A percentile compares a stretch with the other conserved stretches of the same genome.
phyloP scores from a whole-genome alignment of 1,140 invertebrate species.

The Camponotus vicinus region DNA sequence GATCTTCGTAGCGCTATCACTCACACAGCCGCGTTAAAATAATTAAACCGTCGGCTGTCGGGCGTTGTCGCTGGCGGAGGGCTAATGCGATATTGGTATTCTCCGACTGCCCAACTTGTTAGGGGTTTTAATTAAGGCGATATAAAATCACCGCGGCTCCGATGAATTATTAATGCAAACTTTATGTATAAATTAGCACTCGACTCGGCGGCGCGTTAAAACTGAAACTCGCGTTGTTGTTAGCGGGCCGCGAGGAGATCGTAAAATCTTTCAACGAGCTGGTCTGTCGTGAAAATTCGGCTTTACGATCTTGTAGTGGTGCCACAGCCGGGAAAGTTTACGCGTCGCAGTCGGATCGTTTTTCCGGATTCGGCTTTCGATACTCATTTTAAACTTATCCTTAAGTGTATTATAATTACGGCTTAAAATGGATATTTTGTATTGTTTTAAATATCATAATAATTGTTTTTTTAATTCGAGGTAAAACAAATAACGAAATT shows the following conservation, averaged over 20 bases:
- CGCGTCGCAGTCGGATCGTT: constrained; percentile 64
- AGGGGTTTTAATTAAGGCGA: constrained; percentile 86
- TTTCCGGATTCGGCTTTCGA: constrained; percentile 53
- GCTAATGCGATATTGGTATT: constrained; percentile 82
- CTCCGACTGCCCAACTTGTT: constrained; percentile 84
- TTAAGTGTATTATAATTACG: constrained; percentile 35
- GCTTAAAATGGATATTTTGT: neutral
- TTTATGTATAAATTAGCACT: constrained; percentile 85
- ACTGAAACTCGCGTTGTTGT: constrained; percentile 82
- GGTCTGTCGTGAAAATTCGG: constrained; percentile 70
- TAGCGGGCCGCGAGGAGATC: constrained; percentile 75
- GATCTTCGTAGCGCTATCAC: constrained; percentile 19
- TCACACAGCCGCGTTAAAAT: constrained; percentile 69
- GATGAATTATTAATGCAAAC: constrained; percentile 86
- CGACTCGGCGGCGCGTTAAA: constrained; percentile 79
- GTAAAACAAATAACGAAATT: neutral
- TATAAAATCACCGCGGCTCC: constrained; percentile 83
- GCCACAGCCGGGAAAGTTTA: constrained; percentile 66
- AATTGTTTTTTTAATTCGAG: neutral
- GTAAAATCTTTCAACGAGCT: constrained; percentile 72
- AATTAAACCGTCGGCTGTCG: constrained; percentile 68
- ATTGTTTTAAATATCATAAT: neutral
- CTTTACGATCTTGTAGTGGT: constrained; percentile 67
- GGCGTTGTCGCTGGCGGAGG: constrained; percentile 60
- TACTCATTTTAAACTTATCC: neutral